Evolutionary conservation across 2,113 vertebrate species (phyloP).

Genomic region (Notechis scutatus): DNA sequence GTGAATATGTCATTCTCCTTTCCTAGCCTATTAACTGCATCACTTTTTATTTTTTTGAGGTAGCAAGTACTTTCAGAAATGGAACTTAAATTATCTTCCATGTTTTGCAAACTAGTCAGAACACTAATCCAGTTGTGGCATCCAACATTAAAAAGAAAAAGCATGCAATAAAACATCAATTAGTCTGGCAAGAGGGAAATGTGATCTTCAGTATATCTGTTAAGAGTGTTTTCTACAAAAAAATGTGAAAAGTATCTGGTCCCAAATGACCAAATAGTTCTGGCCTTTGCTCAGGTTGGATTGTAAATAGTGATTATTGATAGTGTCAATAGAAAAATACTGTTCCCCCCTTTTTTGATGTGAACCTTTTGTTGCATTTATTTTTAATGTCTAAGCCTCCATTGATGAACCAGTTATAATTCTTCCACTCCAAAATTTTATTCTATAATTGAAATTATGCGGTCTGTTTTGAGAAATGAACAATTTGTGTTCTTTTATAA

Average conservation of each 20-base stretch:
- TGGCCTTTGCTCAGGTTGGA: background rate
- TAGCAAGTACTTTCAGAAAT: conserved; percentile 17
- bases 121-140: conserved; percentile 29
- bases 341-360: conserved; percentile 1
- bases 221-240: background rate
- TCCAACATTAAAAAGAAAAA: background rate
- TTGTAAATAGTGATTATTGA: background rate
- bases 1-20: background rate
- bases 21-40: conserved; percentile 1
- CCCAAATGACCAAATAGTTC: background rate
- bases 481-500: conserved; percentile 48
- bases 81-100: conserved; percentile 19
- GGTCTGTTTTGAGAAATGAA: conserved; percentile 49
- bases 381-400: conserved; percentile 30
- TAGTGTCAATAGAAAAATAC: background rate
- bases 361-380: conserved; percentile 33
- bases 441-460: conserved; percentile 43
- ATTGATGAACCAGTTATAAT: conserved; percentile 39
- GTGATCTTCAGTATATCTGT: background rate
- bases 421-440: conserved; percentile 36
- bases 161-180: conserved; percentile 23
- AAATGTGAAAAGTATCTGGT: background rate
- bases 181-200: conserved; percentile 17
- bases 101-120: background rate
- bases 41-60: conserved; percentile 6